Conservation (phyloP, 2,113 vertebrate species). For the Coryphaenoides rupestris region DNA sequence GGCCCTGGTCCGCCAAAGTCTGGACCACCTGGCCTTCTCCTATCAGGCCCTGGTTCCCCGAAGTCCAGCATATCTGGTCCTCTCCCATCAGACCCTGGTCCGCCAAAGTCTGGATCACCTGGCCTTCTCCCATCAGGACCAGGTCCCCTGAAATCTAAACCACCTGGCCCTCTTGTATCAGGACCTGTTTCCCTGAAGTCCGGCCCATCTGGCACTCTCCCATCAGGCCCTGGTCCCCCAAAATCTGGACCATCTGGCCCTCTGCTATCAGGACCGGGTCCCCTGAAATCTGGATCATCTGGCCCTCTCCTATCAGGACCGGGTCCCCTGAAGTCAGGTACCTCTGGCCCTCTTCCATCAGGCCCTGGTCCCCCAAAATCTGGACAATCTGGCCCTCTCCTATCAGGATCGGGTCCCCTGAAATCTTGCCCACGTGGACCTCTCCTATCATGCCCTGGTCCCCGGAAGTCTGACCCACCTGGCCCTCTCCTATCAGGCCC, state of each 20-base stretch:
- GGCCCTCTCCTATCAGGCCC: conserved; percentile 1
- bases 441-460: neutral
- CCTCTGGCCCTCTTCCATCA: conserved; percentile 5
- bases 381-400: conserved; percentile 1
- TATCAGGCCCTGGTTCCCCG: conserved; percentile 3
- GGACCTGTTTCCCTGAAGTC: neutral
- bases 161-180: conserved; percentile 6
- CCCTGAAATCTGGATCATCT: neutral
- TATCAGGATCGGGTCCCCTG: neutral
- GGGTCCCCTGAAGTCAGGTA: conserved; percentile 12
- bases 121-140: conserved; percentile 8
- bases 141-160: conserved; percentile 13
- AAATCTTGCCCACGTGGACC: neutral
- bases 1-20: conserved; percentile 7
- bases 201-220: neutral
- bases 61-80: neutral
- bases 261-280: neutral
- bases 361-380: conserved; percentile 3
- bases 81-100: neutral
- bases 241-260: neutral
- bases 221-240: neutral
- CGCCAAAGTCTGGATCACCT: neutral
- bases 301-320: conserved; percentile 14
- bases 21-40: conserved; percentile 9
- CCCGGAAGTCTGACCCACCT: neutral